These are phyloP conservation scores for Maccullochella peelii DNA, from an alignment of 2,113 vertebrate species.

Conservation along the genomic window DNA sequence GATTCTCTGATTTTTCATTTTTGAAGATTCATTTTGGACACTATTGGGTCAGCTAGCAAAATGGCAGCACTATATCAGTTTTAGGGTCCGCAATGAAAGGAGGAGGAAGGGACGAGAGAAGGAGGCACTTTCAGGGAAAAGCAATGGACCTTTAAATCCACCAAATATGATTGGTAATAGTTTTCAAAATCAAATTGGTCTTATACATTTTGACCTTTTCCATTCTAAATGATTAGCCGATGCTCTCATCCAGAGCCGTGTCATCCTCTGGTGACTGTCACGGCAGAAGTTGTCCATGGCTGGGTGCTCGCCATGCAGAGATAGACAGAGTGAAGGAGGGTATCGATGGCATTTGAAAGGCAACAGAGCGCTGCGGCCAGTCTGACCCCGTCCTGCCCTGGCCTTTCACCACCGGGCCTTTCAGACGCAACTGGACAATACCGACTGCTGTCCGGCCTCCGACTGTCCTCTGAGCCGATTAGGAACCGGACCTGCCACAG, in stretches of 20 bases:
- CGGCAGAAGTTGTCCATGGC: background rate
- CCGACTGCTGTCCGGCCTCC: slow-evolving; percentile 58
- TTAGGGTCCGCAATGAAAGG: no score
- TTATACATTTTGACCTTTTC: background rate
- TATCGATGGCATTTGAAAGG: slow-evolving; percentile 78
- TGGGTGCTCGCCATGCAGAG: slow-evolving; percentile 42
- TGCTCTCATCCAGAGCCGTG: background rate
- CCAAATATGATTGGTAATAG: background rate
- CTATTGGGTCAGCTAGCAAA: background rate
- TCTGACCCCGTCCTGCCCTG: slow-evolving; percentile 77
- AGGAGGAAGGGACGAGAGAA: background rate
- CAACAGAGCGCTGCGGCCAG: slow-evolving; percentile 69
- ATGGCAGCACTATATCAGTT: background rate
- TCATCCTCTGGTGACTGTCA: slow-evolving; percentile 2
- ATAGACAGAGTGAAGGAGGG: slow-evolving; percentile 45
- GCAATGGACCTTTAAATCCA: background rate
- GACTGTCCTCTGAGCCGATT: slow-evolving; percentile 82
- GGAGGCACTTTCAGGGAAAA: background rate
- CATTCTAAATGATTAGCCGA: background rate
- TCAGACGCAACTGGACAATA: slow-evolving; percentile 82
- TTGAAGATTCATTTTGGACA: background rate
- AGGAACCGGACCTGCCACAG: slow-evolving; percentile 73
- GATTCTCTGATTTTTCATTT: background rate
- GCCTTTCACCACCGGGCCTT: slow-evolving; percentile 76
- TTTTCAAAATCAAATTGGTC: background rate